Conservation (phyloP, 2,888 invertebrate genomes). For the Callyntrura guangdongensis region DNA sequence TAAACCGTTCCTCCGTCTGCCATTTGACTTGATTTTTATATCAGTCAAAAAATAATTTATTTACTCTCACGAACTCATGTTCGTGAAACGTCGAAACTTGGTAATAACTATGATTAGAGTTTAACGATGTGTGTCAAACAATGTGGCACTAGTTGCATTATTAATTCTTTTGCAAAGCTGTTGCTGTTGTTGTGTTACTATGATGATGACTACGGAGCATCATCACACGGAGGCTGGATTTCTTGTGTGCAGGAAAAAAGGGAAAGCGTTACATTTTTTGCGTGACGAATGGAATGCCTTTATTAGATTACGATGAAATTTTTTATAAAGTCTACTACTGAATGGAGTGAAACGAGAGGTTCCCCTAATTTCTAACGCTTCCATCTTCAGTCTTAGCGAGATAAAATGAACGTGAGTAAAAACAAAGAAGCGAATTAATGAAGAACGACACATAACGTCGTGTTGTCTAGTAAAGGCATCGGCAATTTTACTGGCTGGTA, state of each 20-base stretch:
- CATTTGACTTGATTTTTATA: background rate
- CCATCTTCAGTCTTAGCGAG: conserved; percentile 6
- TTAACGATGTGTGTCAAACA: too few species aligned
- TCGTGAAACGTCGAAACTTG: background rate
- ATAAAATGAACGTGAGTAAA: conserved; percentile 37
- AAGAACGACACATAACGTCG: background rate
- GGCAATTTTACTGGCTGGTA: too few species aligned
- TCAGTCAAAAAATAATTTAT: background rate
- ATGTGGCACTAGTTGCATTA: background rate
- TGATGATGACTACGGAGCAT: background rate
- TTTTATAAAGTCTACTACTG: too few species aligned
- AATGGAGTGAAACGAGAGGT: background rate
- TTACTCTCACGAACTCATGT: background rate
- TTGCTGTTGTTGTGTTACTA: background rate
- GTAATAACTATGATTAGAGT: background rate
- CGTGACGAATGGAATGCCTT: background rate
- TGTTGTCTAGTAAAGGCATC: background rate
- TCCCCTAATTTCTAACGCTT: background rate
- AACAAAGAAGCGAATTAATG: conserved; percentile 40
- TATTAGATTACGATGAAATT: background rate
- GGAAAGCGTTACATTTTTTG: conserved; percentile 30
- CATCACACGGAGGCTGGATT: background rate
- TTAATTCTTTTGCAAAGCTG: background rate
- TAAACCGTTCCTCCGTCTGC: background rate
- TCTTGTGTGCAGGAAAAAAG: background rate